Conservation (phyloP, 2,888 invertebrate genomes). For the Seira ritae region DNA sequence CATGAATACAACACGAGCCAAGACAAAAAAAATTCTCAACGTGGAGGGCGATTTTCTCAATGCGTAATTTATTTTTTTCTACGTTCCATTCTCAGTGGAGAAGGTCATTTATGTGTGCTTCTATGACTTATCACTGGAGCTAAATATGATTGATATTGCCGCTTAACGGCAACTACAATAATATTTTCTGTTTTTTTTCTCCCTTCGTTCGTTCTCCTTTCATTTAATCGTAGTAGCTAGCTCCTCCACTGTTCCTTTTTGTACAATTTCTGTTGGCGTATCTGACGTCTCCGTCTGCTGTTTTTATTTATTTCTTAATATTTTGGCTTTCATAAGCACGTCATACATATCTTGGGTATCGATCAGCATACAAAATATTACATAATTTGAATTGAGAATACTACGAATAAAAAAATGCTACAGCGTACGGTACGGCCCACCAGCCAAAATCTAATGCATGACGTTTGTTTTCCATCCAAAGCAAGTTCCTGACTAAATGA, state of each 20-base stretch:
- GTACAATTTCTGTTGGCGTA: not conserved
- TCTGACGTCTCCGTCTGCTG: not conserved
- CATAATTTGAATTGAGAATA: too few species aligned
- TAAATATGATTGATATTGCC: constrained; percentile 23
- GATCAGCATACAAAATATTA: not conserved
- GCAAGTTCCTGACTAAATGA: too few species aligned
- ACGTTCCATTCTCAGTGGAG: not conserved
- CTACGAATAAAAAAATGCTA: not conserved
- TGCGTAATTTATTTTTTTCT: not conserved
- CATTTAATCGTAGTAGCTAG: not conserved
- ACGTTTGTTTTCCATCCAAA: not conserved
- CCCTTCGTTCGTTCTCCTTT: not conserved
- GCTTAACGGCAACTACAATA: not conserved
- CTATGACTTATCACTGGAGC: not conserved
- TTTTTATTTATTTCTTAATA: constrained; percentile 9
- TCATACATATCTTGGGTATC: not conserved
- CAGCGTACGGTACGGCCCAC: not conserved
- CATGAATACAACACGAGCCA: not conserved
- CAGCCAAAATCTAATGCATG: not conserved
- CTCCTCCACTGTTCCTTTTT: not conserved
- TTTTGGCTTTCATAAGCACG: not conserved
- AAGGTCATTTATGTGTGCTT: not conserved
- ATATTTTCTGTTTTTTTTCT: constrained; percentile 5
- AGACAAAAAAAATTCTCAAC: too few species aligned
- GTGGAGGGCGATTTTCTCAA: not conserved